These are phyloP conservation scores for Andrena praecox DNA, from an alignment of 2,888 invertebrate genomes.

Conservation along the genomic window DNA sequence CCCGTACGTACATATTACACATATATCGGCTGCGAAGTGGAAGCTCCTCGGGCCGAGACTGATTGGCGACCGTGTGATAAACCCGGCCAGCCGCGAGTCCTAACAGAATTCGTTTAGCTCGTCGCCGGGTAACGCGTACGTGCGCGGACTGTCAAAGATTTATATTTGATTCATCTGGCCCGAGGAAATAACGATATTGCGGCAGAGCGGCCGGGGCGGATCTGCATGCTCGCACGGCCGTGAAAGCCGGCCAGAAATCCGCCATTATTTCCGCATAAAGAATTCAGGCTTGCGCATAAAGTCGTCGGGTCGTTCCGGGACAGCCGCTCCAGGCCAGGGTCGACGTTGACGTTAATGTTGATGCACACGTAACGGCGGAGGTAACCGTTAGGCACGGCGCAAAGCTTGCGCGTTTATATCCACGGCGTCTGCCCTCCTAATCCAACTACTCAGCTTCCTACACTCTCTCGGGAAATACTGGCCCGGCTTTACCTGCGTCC, in stretches of 20 bases:
- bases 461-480: constrained; percentile 69
- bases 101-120: neutral
- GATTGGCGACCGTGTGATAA: constrained; percentile 4
- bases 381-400: constrained; percentile 35
- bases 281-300: constrained; percentile 76
- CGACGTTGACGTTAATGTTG: constrained; percentile 59
- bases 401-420: constrained; percentile 53
- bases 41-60: neutral
- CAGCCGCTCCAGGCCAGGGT: constrained; percentile 20
- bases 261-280: constrained; percentile 79
- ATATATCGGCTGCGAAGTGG: neutral
- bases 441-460: constrained; percentile 51
- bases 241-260: constrained; percentile 38
- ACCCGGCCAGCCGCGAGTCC: neutral
- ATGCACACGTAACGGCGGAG: constrained; percentile 34
- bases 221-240: constrained; percentile 1
- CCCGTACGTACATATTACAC: neutral
- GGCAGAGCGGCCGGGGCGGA: neutral
- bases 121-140: constrained; percentile 6
- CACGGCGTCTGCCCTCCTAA: constrained; percentile 47
- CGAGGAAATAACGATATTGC: neutral
- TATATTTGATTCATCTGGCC: constrained; percentile 18
- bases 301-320: constrained; percentile 47
- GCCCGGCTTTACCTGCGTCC: constrained; percentile 64
- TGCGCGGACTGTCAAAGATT: constrained; percentile 12